These are phyloP conservation scores for Julus scandinavius DNA, from an alignment of 2,888 invertebrate species.

Conservation along the genomic window DNA sequence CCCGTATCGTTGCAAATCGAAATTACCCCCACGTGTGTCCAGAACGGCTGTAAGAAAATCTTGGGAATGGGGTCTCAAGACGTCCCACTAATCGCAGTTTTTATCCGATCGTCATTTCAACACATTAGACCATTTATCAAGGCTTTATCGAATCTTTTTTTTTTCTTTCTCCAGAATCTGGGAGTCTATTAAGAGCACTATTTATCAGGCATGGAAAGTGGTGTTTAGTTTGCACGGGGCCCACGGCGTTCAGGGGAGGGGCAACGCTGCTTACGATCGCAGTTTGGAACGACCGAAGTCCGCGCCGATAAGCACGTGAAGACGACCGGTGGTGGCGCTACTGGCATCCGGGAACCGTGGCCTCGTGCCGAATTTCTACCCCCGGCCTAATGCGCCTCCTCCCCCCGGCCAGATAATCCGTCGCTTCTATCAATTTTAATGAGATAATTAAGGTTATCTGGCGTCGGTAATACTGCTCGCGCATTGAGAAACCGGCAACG, in stretches of 20 bases:
- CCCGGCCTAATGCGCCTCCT: slow-evolving; percentile 24
- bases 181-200: neutral
- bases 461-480: slow-evolving; percentile 14
- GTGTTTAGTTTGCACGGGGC: neutral
- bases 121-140: neutral
- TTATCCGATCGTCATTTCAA: slow-evolving; percentile 5
- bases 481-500: neutral
- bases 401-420: slow-evolving; percentile 17
- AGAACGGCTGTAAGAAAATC: neutral
- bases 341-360: neutral
- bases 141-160: neutral
- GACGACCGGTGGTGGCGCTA: neutral
- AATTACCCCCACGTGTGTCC: too few species aligned
- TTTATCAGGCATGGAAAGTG: neutral
- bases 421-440: slow-evolving; percentile 35
- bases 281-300: neutral
- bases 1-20: too few species aligned
- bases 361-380: slow-evolving; percentile 20
- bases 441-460: slow-evolving; percentile 34
- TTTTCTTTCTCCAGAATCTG: neutral
- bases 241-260: neutral
- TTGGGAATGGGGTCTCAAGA: slow-evolving; percentile 15
- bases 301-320: neutral
- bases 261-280: neutral
- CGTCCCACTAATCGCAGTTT: neutral